A percentile compares a stretch with the other conserved stretches of the same genome.
Conservation (phyloP, 2,888 invertebrate species). For the Troilus luridus region DNA sequence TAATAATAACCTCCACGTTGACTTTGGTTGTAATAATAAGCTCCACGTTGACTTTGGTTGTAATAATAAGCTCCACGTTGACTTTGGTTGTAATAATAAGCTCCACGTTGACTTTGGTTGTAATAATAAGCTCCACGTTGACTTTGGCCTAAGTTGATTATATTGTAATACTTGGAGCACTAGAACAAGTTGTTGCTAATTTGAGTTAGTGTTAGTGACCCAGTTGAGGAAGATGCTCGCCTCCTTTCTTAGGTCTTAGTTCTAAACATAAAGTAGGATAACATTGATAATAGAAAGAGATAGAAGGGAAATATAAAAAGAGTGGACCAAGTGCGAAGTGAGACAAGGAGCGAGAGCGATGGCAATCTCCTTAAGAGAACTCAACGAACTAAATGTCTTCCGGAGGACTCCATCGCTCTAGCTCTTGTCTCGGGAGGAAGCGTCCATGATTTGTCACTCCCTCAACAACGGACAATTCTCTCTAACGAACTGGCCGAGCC, state of each 20-base stretch:
- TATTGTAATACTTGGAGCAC: background rate
- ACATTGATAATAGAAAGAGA: background rate
- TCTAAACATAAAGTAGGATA: background rate
- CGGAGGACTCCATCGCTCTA: background rate
- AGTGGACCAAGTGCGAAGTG: too few relatives aligned
- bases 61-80: too few relatives aligned
- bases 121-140: too few relatives aligned
- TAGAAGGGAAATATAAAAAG: background rate
- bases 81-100: too few relatives aligned
- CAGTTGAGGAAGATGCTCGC: background rate
- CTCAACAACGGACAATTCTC: background rate
- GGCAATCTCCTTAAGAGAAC: background rate
- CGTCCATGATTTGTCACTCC: background rate
- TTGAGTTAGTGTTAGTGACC: background rate
- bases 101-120: too few relatives aligned
- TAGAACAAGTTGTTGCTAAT: background rate
- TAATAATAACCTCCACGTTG: too few relatives aligned
- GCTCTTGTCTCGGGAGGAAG: background rate
- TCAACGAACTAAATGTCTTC: background rate
- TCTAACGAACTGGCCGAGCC: background rate
- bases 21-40: too few relatives aligned
- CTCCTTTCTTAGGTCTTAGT: background rate
- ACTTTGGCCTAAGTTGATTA: background rate
- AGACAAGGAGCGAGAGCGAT: background rate
- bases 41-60: too few relatives aligned